A percentile compares a stretch with the other conserved stretches of the same genome.
Conservation (phyloP, 2,888 invertebrate species). For the Napeogenes sylphis region DNA sequence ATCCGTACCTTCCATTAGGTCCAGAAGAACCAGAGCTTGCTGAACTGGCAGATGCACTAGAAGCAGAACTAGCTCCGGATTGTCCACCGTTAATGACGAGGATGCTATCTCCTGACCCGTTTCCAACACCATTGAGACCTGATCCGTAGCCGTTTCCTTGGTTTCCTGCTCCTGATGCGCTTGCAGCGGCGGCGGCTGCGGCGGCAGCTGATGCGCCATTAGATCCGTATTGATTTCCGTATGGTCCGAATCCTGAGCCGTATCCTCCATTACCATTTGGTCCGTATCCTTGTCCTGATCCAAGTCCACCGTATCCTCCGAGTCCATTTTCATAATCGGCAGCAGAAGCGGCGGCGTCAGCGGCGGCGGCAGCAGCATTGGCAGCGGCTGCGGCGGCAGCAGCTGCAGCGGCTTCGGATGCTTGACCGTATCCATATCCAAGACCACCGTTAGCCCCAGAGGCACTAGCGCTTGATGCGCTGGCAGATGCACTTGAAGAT, state of each 20-base stretch:
- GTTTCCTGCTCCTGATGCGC: conserved; percentile 13
- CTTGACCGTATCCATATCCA: neutral
- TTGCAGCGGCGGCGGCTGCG: conserved; percentile 15
- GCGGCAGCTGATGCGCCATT: conserved; percentile 6
- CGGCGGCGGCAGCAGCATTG: conserved; percentile 12
- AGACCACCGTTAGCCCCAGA: conserved; percentile 4
- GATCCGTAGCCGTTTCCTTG: no score
- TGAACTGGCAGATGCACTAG: conserved; percentile 7
- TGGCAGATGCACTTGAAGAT: conserved; percentile 9
- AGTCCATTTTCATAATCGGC: conserved; percentile 7
- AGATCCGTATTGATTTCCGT: conserved; percentile 1
- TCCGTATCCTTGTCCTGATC: neutral
- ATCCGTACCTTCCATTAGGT: neutral
- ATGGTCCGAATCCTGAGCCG: conserved; percentile 9
- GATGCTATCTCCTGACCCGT: neutral
- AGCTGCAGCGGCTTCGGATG: neutral
- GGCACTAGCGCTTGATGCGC: conserved; percentile 8
- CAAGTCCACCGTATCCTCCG: conserved; percentile 1
- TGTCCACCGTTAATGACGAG: neutral
- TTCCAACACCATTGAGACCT: conserved; percentile 2
- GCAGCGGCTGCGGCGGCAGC: conserved; percentile 10
- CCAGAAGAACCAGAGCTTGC: neutral
- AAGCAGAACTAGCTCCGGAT: conserved; percentile 7
- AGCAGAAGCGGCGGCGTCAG: conserved; percentile 10
- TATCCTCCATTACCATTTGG: neutral